phyloP scores from a whole-genome alignment of 1,140 invertebrate species.

The Ptiloglossa arizonensis region DNA sequence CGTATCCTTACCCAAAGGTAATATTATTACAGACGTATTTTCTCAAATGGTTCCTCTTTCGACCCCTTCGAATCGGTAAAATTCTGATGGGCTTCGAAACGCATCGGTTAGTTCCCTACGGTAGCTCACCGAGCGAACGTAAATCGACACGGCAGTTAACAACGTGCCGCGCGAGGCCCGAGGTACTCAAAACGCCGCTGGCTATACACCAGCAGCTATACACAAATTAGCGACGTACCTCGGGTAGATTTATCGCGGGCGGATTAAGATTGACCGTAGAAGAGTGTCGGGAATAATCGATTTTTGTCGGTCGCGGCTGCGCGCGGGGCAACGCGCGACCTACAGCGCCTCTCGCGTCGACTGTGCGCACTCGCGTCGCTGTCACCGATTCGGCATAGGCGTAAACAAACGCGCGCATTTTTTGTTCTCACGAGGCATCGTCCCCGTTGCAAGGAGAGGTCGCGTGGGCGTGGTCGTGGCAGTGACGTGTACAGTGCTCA shows the following conservation, averaged over 20 bases:
- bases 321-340: constrained; percentile 8
- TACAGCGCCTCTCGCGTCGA: constrained; percentile 9
- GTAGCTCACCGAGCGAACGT: too few relatives aligned
- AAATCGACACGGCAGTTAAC: too few relatives aligned
- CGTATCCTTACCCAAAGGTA: too few relatives aligned
- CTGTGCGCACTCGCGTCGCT: not conserved
- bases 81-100: too few relatives aligned
- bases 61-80: too few relatives aligned
- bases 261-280: constrained; percentile 46
- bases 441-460: constrained; percentile 5
- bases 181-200: not conserved
- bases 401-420: constrained; percentile 26
- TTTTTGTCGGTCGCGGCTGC: constrained; percentile 56
- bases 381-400: constrained; percentile 33
- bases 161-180: too few relatives aligned
- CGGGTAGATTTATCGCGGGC: constrained; percentile 29
- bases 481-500: constrained; percentile 8
- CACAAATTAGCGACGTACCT: constrained; percentile 27
- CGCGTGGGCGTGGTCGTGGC: constrained; percentile 42
- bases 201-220: not conserved
- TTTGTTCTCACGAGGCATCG: not conserved
- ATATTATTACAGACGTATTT: too few relatives aligned
- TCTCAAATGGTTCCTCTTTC: too few relatives aligned
- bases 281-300: constrained; percentile 55
- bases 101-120: too few relatives aligned